Conservation (phyloP, 2,888 invertebrate species). For the Chorisops tibialis region DNA sequence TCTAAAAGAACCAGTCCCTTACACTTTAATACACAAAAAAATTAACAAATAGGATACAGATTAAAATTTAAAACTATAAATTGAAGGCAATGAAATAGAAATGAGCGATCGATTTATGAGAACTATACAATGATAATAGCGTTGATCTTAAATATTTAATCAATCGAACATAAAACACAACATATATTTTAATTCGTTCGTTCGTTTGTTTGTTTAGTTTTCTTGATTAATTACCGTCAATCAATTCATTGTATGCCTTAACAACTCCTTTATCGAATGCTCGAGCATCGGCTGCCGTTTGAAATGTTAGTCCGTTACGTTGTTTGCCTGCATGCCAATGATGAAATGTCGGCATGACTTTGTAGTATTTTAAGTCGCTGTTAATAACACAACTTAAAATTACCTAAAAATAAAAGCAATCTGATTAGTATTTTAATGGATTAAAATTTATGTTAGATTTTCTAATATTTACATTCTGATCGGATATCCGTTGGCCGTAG, state of each 20-base stretch:
- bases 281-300: constrained; percentile 89
- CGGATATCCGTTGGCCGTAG: constrained; percentile 87
- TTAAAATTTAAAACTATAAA: too few species aligned
- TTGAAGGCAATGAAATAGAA: too few species aligned
- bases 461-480: constrained; percentile 72
- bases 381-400: constrained; percentile 92
- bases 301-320: constrained; percentile 93
- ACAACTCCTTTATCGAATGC: constrained; percentile 91
- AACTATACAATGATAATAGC: too few species aligned
- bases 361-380: constrained; percentile 94
- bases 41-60: too few species aligned
- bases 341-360: constrained; percentile 98
- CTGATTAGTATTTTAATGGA: neutral
- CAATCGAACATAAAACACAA: too few species aligned
- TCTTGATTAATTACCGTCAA: constrained; percentile 70
- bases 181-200: too few species aligned
- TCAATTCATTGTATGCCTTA: constrained; percentile 82
- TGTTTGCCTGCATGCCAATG: constrained; percentile 96
- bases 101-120: too few species aligned
- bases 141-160: too few species aligned
- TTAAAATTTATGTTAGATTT: neutral
- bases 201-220: neutral
- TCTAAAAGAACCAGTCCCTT: too few species aligned
- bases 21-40: too few species aligned
- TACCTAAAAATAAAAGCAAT: constrained; percentile 63